A percentile compares a stretch with the other conserved stretches of the same genome.
These are phyloP conservation scores for Napeogenes inachia DNA, from an alignment of 2,888 invertebrate species.

Conservation along the genomic window DNA sequence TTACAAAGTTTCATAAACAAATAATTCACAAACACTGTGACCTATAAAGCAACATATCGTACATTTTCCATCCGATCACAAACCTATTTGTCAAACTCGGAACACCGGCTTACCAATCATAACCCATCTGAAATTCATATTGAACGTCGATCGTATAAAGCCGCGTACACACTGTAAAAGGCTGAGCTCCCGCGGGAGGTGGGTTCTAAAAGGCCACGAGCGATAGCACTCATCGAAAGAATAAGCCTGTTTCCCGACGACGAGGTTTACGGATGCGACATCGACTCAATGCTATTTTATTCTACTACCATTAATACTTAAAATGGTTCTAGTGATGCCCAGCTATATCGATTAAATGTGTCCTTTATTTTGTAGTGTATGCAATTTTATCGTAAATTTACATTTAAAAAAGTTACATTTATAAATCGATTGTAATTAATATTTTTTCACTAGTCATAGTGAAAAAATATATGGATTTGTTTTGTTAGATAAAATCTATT, in stretches of 20 bases:
- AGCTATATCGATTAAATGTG: slow-evolving; percentile 8
- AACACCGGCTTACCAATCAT: slow-evolving; percentile 61
- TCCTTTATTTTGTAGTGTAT: not conserved
- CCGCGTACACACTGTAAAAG: slow-evolving; percentile 69
- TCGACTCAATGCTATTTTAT: slow-evolving; percentile 75
- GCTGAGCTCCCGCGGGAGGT: slow-evolving; percentile 66
- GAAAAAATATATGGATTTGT: too few relatives aligned
- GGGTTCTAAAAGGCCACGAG: slow-evolving; percentile 63
- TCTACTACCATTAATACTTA: slow-evolving; percentile 75
- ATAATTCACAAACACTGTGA: too few relatives aligned
- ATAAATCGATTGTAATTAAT: too few relatives aligned
- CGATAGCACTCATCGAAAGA: slow-evolving; percentile 72
- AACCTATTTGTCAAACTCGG: slow-evolving; percentile 59
- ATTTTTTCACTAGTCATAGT: too few relatives aligned
- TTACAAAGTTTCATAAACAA: too few relatives aligned
- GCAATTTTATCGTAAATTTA: too few relatives aligned
- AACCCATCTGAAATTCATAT: slow-evolving; percentile 75
- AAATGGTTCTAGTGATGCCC: slow-evolving; percentile 50
- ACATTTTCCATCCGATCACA: slow-evolving; percentile 27
- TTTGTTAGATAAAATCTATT: too few relatives aligned
- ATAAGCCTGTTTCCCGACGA: slow-evolving; percentile 76
- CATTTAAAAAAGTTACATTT: too few relatives aligned
- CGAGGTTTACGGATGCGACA: slow-evolving; percentile 71
- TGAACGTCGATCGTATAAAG: slow-evolving; percentile 70
- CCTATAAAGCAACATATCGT: slow-evolving; percentile 8